phyloP scores from a whole-genome alignment of 2,113 vertebrate species.

The Phoenicopterus ruber region DNA sequence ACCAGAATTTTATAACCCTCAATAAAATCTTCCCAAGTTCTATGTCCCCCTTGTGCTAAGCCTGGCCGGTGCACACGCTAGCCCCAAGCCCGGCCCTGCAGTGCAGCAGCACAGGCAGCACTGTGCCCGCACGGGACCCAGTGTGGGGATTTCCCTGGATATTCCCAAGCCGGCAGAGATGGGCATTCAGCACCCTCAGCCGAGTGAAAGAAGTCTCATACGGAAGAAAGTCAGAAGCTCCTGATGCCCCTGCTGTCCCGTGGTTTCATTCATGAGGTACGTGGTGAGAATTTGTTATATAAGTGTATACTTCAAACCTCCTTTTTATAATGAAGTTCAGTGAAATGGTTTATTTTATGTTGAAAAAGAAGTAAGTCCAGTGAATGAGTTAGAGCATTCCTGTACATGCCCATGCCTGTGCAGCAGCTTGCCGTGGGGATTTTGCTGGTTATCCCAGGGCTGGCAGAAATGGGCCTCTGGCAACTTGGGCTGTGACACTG shows the following conservation, averaged over 20 bases:
- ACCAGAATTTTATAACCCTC: neutral
- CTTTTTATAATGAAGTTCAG: neutral
- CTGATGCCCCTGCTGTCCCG: neutral
- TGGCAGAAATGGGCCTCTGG: neutral
- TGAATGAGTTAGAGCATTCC: neutral
- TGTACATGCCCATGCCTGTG: neutral
- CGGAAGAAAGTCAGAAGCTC: neutral
- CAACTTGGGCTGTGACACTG: neutral
- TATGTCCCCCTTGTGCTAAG: neutral
- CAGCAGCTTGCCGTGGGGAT: neutral
- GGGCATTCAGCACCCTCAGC: neutral
- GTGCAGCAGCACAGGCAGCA: neutral
- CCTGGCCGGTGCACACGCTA: fast-evolving
- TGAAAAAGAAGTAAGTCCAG: neutral
- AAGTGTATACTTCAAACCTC: neutral
- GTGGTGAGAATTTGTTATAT: neutral
- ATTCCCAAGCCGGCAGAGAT: neutral
- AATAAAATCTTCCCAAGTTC: neutral
- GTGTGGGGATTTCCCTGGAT: neutral
- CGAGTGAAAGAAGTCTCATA: fast-evolving
- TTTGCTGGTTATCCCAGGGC: neutral
- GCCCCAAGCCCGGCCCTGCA: neutral
- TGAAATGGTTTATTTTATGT: neutral
- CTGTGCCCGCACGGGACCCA: fast-evolving
- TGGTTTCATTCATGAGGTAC: neutral